Conservation (phyloP, 2,888 invertebrate genomes). For the Sarcophaga variegata region DNA sequence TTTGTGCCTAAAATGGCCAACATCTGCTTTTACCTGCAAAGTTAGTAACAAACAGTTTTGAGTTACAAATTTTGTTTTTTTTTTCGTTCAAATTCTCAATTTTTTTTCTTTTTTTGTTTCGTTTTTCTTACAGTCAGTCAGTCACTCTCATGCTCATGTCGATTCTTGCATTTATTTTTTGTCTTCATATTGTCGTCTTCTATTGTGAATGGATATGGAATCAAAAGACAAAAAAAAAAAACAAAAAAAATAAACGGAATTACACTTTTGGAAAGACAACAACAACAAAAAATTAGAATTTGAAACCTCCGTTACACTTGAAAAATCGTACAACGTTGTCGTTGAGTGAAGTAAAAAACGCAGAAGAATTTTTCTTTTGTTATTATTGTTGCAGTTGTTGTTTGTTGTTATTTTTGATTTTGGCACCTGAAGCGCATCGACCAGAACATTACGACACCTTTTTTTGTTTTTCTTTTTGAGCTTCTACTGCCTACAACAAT, state of each 20-base stretch:
- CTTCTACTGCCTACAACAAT: constrained; percentile 54
- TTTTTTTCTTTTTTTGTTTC: background rate
- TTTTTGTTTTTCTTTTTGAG: background rate
- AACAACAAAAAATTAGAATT: constrained; percentile 23
- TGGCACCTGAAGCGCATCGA: constrained; percentile 65
- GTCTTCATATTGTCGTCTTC: background rate
- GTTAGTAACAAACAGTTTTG: constrained; percentile 14
- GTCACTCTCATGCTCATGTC: constrained; percentile 38
- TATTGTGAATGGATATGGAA: background rate
- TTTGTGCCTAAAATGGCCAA: constrained; percentile 2
- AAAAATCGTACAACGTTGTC: constrained; percentile 51
- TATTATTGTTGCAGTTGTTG: background rate
- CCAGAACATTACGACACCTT: constrained; percentile 66
- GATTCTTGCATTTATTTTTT: constrained; percentile 19
- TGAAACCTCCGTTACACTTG: constrained; percentile 58
- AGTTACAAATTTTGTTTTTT: constrained; percentile 15
- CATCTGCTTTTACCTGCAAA: background rate
- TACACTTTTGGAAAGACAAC: background rate
- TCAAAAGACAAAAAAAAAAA: too few relatives aligned
- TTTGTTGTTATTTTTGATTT: constrained; percentile 36
- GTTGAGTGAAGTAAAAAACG: constrained; percentile 50
- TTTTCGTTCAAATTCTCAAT: background rate
- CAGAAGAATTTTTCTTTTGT: constrained; percentile 21
- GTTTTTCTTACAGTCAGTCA: constrained; percentile 6
- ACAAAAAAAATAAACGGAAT: background rate